Evolutionary conservation across 2,888 invertebrate genomes (phyloP).

Genomic region (Eupithecia centaureata): DNA sequence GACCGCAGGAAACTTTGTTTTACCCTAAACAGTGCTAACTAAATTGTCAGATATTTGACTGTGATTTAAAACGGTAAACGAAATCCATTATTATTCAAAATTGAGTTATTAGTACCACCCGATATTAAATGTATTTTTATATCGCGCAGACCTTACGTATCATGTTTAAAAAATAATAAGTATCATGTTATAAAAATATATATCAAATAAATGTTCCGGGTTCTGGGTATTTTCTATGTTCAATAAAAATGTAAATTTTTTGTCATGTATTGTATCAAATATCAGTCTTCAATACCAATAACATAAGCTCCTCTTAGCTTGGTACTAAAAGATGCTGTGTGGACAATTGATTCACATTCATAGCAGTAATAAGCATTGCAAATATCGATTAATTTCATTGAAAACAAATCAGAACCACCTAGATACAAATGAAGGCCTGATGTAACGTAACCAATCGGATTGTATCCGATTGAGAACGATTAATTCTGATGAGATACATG

Average conservation of each 20-base stretch:
- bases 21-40: background rate
- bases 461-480: constrained; percentile 9
- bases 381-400: background rate
- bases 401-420: background rate
- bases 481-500: constrained; percentile 23
- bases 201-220: too few species aligned
- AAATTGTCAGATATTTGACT: background rate
- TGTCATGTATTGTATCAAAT: too few species aligned
- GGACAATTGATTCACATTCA: too few species aligned
- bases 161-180: too few species aligned
- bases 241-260: too few species aligned
- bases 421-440: background rate
- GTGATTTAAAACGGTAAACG: background rate
- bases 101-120: background rate
- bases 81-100: background rate
- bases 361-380: background rate
- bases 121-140: background rate
- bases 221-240: too few species aligned
- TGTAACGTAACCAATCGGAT: constrained; percentile 7
- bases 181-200: too few species aligned
- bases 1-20: constrained; percentile 17
- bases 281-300: too few species aligned
- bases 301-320: too few species aligned
- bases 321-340: too few species aligned
- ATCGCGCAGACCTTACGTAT: too few species aligned